A percentile compares a stretch with the other conserved stretches of the same genome.
phyloP scores from a whole-genome alignment of 2,113 vertebrate species.

The Corydoras maculifer region DNA sequence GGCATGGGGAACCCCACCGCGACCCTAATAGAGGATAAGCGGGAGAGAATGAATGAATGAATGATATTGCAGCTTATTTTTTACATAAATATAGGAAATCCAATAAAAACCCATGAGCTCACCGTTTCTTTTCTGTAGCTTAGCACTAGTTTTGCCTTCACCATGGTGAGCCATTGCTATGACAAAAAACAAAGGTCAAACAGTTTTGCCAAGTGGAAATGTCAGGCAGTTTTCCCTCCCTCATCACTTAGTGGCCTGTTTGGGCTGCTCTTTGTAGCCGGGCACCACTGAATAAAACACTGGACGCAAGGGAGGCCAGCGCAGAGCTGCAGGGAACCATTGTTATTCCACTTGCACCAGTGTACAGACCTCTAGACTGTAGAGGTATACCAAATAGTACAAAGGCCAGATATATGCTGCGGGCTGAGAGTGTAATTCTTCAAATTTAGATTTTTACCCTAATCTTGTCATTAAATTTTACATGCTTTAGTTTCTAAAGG shows the following conservation, averaged over 20 bases:
- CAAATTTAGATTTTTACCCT: no score
- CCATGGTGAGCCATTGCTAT: conserved; percentile 49
- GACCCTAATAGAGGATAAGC: no score
- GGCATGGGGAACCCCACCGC: no score
- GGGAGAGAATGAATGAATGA: no score
- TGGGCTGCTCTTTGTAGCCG: conserved; percentile 75
- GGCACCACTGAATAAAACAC: conserved; percentile 73
- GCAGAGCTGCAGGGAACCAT: conserved; percentile 79
- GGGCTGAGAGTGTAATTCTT: conserved; percentile 11
- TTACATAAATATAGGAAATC: no score
- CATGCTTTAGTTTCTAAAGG: neutral
- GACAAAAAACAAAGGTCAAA: conserved; percentile 75
- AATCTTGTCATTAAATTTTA: no score
- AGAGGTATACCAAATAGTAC: conserved; percentile 37
- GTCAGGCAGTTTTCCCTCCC: conserved; percentile 80
- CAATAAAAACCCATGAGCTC: no score
- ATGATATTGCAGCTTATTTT: no score
- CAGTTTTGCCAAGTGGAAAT: conserved; percentile 67
- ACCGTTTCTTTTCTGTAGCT: neutral
- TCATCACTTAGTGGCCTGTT: conserved; percentile 82
- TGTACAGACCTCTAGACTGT: conserved; percentile 53
- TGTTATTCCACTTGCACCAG: conserved; percentile 69
- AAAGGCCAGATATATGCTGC: conserved; percentile 29
- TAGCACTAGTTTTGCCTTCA: conserved; percentile 6
- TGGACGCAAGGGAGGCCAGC: conserved; percentile 70